phyloP scores from a whole-genome alignment of 1,140 invertebrate genomes.

The Gryon sp. region DNA sequence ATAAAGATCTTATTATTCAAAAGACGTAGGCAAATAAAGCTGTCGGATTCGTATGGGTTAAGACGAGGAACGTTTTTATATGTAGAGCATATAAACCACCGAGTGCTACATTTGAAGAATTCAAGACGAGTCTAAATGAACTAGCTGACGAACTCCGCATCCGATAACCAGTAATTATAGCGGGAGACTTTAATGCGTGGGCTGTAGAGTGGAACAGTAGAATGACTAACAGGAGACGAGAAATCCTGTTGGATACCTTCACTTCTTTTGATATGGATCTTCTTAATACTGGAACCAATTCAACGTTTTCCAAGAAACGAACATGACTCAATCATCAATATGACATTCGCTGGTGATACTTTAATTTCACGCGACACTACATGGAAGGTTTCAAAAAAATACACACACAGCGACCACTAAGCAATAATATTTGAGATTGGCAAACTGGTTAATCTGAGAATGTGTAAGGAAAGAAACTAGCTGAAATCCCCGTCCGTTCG shows the following conservation, averaged over 20 bases:
- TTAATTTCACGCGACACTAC: too few species aligned
- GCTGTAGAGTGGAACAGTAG: background rate
- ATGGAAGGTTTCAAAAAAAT: too few species aligned
- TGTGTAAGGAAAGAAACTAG: too few species aligned
- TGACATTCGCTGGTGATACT: too few species aligned
- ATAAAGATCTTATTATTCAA: too few species aligned
- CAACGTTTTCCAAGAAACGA: too few species aligned
- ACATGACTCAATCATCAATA: too few species aligned
- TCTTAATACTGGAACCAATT: background rate
- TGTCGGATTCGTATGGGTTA: background rate
- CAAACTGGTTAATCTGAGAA: too few species aligned
- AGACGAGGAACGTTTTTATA: background rate
- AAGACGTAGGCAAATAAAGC: too few species aligned
- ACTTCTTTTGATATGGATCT: background rate
- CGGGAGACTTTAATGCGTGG: constrained; percentile 44
- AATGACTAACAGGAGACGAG: background rate
- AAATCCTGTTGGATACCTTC: background rate
- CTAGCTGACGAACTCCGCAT: constrained; percentile 1
- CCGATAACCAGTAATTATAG: constrained; percentile 5
- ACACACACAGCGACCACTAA: too few species aligned
- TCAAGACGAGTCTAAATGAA: background rate
- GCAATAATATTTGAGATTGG: too few species aligned
- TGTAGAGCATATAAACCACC: constrained; percentile 34
- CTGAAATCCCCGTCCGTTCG: too few species aligned
- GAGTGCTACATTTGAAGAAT: constrained; percentile 15